phyloP scores from a whole-genome alignment of 2,797 vertebrate species.

The Cyprinella venusta region DNA sequence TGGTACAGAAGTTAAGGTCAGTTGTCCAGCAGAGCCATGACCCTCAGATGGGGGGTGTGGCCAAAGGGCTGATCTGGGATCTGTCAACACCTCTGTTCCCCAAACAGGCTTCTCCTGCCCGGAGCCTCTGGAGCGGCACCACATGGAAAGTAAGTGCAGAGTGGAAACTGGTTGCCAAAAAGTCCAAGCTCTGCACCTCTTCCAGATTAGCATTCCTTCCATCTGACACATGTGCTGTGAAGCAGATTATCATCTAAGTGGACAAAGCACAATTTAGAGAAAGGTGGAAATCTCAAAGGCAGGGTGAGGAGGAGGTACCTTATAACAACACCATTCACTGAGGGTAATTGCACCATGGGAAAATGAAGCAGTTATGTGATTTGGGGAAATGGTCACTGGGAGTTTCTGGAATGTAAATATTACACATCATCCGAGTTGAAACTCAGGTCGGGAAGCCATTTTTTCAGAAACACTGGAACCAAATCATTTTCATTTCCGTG shows the following conservation, averaged over 20 bases:
- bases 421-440: constrained; percentile 27
- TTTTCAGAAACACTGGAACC: neutral
- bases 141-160: constrained; percentile 91
- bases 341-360: constrained; percentile 44
- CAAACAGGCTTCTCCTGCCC: constrained; percentile 80
- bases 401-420: constrained; percentile 44
- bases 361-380: constrained; percentile 47
- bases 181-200: constrained; percentile 85
- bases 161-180: constrained; percentile 92
- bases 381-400: constrained; percentile 18
- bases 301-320: constrained; percentile 37
- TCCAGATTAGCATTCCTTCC: constrained; percentile 96
- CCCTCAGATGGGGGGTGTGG: constrained; percentile 55
- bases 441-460: constrained; percentile 14
- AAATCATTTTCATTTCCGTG: neutral
- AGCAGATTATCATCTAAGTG: constrained; percentile 88
- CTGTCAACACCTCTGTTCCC: constrained; percentile 83
- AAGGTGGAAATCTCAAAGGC: constrained; percentile 57
- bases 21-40: constrained; percentile 55
- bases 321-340: constrained; percentile 36
- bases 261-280: constrained; percentile 67
- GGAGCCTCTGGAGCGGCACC: constrained; percentile 88
- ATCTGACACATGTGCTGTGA: constrained; percentile 88
- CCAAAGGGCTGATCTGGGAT: constrained; percentile 83
- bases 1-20: constrained; percentile 41